Base-by-base conservation (phyloP, 2,888 invertebrate species). In the Drosophila meridionalis region DNA sequence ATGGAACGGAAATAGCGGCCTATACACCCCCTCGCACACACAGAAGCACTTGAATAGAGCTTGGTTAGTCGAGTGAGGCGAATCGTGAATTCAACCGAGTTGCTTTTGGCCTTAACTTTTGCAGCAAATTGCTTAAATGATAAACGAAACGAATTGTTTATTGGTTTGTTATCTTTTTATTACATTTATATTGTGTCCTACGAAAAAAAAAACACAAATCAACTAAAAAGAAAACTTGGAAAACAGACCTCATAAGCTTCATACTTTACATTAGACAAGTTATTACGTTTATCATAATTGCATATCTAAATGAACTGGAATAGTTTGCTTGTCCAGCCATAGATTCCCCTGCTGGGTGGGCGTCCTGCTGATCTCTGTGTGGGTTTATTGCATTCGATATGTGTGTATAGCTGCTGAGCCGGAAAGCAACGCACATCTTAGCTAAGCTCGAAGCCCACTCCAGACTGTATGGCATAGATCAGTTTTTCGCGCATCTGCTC, bases 361-460 rank as follows among this genome's bases (percentile, higher is more conserved):
- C 56, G 57, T 55, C 63, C 43, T 12, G 14, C 14, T 26, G 45
- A 28, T 67, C 26, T 60, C 48, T 62, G 50, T 62, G 48, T 66
- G 59, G 66, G 50, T 48, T 65, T 58, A 34, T 38, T 65, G 58
- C 66, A 59, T 71, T 76, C 69, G 84, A 86, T 86, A 82, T 86
- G 82, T 85, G 60, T 40, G 40, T 42, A 6, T 30, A 26, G 14
- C 26, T 42, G 28, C 11, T 71, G 43, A 7, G 47, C 14, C 32
- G 32, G 12, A 36, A 20, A n/a, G 8, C 20, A 36, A 12, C 26
- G 20, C 40, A 64, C 69, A 75, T 73, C 84, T 95, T 96, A 97
- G 93, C 97, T 97, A 81, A 99, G 95, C 94, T 99, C 99, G 94
- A 99, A 99, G 48, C 99, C 99, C 50, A 98, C 97, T 84, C 97